Conservation (phyloP, 37 sponge, comb jelly and placozoan species). For the Agelas oroides region DNA sequence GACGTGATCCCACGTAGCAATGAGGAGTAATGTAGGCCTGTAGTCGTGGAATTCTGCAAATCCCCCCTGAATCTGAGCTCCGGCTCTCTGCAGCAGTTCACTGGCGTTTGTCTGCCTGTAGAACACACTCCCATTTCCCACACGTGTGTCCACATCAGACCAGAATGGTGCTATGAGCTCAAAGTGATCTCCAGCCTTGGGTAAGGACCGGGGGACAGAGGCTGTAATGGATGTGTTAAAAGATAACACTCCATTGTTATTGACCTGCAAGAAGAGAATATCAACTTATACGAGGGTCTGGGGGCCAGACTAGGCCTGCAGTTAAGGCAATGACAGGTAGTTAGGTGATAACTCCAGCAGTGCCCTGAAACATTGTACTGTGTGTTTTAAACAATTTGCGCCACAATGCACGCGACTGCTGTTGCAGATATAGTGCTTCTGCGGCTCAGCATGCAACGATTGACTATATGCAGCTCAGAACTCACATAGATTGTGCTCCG, state of each 20-base stretch:
- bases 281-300: no score
- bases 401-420: no score
- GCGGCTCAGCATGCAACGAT: not conserved
- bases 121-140: not conserved
- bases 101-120: not conserved
- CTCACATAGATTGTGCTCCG: not conserved
- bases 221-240: not conserved
- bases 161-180: slow-evolving; percentile 33
- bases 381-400: no score
- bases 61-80: not conserved
- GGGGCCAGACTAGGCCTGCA: no score
- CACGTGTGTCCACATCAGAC: not conserved
- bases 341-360: no score
- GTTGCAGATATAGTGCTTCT: no score
- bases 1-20: slow-evolving; percentile 24
- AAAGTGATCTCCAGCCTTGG: not conserved
- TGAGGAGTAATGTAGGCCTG: not conserved
- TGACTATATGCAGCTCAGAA: not conserved
- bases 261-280: slow-evolving; percentile 6
- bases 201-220: not conserved
- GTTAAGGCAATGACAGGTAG: no score
- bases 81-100: not conserved
- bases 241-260: slow-evolving; percentile 21
- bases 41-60: not conserved
- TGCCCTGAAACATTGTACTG: no score